Evolutionary conservation across 2,113 vertebrate species (phyloP).

Genomic region (Hoplias malabaricus): DNA sequence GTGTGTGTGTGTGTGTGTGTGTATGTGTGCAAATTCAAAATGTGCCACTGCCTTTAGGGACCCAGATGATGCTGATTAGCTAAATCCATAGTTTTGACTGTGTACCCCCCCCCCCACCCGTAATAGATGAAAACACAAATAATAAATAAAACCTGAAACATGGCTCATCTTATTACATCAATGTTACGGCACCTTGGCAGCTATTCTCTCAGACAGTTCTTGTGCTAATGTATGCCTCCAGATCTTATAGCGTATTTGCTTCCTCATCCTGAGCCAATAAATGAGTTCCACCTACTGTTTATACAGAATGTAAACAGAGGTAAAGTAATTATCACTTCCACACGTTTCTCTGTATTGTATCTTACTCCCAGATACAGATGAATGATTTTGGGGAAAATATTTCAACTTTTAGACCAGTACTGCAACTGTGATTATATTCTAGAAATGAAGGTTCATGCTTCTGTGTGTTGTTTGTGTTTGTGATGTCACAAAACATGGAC

Average conservation of each 20-base stretch:
- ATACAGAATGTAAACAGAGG: background rate
- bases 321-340: background rate
- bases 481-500: too few relatives aligned
- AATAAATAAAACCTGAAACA: background rate
- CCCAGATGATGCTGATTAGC: background rate
- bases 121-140: background rate
- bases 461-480: too few relatives aligned
- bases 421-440: too few relatives aligned
- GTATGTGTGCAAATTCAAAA: conserved; percentile 6
- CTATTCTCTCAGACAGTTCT: background rate
- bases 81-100: background rate
- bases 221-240: background rate
- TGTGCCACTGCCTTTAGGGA: background rate
- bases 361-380: too few relatives aligned
- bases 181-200: background rate
- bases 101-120: too few relatives aligned
- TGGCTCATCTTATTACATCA: background rate
- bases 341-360: too few relatives aligned
- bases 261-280: background rate
- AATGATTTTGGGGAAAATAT: too few relatives aligned
- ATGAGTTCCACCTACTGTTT: background rate
- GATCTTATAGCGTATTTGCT: background rate
- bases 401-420: too few relatives aligned
- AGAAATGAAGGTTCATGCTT: too few relatives aligned
- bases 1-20: conserved; percentile 10